Base-by-base conservation (phyloP, 2,797 vertebrate genomes). In the Rhinogobio ventralis region DNA sequence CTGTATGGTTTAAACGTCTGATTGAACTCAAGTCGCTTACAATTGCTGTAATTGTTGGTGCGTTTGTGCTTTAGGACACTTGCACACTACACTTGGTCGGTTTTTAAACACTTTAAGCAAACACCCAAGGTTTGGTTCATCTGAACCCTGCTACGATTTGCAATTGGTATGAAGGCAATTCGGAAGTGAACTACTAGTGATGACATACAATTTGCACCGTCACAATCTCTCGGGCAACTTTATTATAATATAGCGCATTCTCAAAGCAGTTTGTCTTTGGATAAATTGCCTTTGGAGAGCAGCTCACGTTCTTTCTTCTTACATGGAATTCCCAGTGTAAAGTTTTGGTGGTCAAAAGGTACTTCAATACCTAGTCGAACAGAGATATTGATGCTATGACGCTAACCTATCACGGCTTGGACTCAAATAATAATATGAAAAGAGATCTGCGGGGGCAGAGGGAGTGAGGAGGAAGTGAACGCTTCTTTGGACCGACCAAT, bases 1-100 rank as follows among this genome's bases (percentile, higher is more conserved):
- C 66, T 83, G 71, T 73, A 84, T 51, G 76, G 72, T 81, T 72
- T 82, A 72, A 82, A 69, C 25, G 75, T 80, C 69, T 86, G 66
- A 79, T 69, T 85, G 69, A 89, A 86, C 79, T 78, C 42, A 7
- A 85, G 72, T 49, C 20, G 14, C 36, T 53, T 53, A 53, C 23
- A 81, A 71, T 69, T 71, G 79, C 49, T 71, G 23, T 36, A 71
- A 68, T 36, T 71, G 49, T 68, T 71, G 14, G 49, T 68, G 66
- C 36, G 20, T 45, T 81, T 57, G 46, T 23, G 77, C 45, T 51
- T 30, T 15, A 13, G 28, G 6, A 30, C 0, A 1, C 28, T 67
- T 51, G 7, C 17, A 81, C 49, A 33, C 62, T 20, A 67, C 2
- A 76, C 51, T n/a, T 57, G 14, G 46, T 53, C 4, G 1, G 28